These are phyloP conservation scores for Lucifuga dentata DNA, from an alignment of 2,113 vertebrate species.

Conservation along the genomic window DNA sequence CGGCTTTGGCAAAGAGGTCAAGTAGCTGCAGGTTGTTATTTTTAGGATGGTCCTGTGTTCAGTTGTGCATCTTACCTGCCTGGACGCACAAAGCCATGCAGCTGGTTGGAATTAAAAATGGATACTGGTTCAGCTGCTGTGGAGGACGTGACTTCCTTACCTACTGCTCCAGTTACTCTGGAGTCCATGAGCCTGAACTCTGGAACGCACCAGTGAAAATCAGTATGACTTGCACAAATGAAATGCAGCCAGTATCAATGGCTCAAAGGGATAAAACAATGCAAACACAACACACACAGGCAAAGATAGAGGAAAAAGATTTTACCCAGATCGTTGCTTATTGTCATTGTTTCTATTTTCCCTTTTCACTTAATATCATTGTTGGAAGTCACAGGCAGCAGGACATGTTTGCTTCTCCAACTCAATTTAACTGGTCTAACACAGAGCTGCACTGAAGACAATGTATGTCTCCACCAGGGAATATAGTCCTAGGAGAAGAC, in stretches of 20 bases:
- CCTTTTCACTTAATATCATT: constrained; percentile 63
- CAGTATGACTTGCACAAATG: constrained; percentile 76
- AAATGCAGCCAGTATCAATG: constrained; percentile 63
- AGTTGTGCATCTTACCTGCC: neutral
- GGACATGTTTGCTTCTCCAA: constrained; percentile 55
- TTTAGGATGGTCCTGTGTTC: constrained; percentile 34
- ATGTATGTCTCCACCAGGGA: too few species aligned
- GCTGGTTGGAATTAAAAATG: too few species aligned
- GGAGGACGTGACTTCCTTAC: constrained; percentile 61
- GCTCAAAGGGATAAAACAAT: constrained; percentile 71
- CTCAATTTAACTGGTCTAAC: constrained; percentile 6
- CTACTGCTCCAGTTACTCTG: constrained; percentile 61
- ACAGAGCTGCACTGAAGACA: too few species aligned
- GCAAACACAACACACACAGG: constrained; percentile 38
- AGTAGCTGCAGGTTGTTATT: constrained; percentile 30
- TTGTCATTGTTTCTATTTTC: constrained; percentile 73
- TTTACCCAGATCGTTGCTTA: constrained; percentile 70
- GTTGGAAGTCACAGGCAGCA: constrained; percentile 48
- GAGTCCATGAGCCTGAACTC: constrained; percentile 64
- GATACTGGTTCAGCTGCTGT: constrained; percentile 9
- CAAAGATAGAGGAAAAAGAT: constrained; percentile 59
- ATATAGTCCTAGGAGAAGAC: neutral
- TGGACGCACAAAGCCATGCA: too few species aligned
- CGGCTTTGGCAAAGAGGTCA: constrained; percentile 8
- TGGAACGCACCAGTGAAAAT: constrained; percentile 62